A percentile compares a stretch with the other conserved stretches of the same genome.
Conservation (phyloP, 2,797 vertebrate genomes). For the Toxotes lorentzi region DNA sequence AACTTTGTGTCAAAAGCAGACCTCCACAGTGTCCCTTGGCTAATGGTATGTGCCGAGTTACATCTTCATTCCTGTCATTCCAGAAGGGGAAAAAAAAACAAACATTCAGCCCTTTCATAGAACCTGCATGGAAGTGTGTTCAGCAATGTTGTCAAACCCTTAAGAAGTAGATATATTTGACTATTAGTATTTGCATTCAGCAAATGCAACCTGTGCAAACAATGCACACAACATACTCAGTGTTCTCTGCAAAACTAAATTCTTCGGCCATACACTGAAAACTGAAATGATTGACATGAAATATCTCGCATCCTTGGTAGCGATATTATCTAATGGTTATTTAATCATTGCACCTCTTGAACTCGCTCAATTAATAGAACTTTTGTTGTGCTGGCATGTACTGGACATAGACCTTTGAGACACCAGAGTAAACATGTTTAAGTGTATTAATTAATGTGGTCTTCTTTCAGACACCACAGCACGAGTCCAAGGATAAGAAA, state of each 20-base stretch:
- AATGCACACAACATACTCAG: not conserved
- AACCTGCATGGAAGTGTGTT: not conserved
- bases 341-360: not conserved
- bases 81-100: not conserved
- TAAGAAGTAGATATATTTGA: not conserved
- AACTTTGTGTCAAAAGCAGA: slow-evolving; percentile 66
- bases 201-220: not conserved
- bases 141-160: not conserved
- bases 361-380: not conserved
- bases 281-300: not conserved
- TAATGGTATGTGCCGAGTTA: slow-evolving; percentile 58
- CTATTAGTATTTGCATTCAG: not conserved
- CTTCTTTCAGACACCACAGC: slow-evolving; percentile 76
- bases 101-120: not conserved
- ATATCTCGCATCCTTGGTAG: not conserved
- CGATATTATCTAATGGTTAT: not conserved
- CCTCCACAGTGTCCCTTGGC: not conserved
- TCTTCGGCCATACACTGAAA: not conserved
- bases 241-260: not conserved
- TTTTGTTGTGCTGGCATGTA: not conserved
- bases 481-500: slow-evolving; percentile 78
- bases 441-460: not conserved
- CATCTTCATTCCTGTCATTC: not conserved
- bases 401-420: not conserved
- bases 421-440: not conserved